Evolutionary conservation across 2,113 vertebrate genomes (phyloP).

Genomic region (Uropsilus gracilis): DNA sequence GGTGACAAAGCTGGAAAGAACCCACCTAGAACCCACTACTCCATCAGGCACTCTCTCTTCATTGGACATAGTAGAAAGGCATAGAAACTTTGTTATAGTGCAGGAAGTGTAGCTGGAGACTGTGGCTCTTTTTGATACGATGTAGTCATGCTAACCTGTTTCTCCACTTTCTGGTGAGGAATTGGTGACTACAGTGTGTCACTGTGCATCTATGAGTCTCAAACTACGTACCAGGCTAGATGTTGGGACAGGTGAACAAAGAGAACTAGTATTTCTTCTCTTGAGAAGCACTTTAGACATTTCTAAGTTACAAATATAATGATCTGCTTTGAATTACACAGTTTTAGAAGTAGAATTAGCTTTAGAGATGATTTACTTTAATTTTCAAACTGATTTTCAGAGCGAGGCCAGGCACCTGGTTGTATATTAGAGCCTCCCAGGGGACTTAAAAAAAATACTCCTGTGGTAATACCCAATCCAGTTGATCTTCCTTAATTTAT

Average conservation of each 20-base stretch:
- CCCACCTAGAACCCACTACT: background rate
- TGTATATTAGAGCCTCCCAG: background rate
- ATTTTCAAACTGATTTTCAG: background rate
- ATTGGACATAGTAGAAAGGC: fast-evolving
- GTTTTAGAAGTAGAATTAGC: background rate
- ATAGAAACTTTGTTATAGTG: background rate
- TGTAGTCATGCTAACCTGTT: background rate
- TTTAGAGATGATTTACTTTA: background rate
- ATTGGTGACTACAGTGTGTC: background rate
- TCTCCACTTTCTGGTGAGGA: background rate
- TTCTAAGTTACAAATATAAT: background rate
- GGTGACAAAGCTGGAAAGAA: background rate
- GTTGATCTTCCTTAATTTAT: background rate
- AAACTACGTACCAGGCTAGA: background rate
- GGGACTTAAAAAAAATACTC: background rate
- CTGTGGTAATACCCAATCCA: background rate
- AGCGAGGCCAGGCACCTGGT: background rate
- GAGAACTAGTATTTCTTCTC: background rate
- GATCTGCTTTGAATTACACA: background rate
- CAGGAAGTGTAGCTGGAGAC: background rate
- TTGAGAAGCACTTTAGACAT: background rate
- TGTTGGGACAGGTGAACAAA: background rate
- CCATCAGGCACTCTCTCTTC: background rate
- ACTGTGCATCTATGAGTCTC: background rate
- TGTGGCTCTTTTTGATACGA: background rate